A percentile compares a stretch with the other conserved stretches of the same genome.
Conservation (phyloP, 2,888 invertebrate species). For the Hemaris fuciformis region DNA sequence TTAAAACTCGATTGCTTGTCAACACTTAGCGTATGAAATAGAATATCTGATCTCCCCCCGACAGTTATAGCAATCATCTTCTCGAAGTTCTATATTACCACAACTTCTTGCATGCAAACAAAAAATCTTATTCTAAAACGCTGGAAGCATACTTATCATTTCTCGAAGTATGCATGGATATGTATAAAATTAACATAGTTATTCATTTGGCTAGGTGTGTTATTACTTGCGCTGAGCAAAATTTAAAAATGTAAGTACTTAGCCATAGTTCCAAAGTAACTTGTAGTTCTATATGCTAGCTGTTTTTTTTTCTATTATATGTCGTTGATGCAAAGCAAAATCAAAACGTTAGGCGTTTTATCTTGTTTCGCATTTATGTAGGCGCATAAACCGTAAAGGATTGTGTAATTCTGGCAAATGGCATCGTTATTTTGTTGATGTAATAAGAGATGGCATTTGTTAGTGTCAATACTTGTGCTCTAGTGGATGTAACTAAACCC, state of each 20-base stretch:
- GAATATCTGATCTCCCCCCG: neutral
- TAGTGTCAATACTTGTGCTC: constrained; percentile 13
- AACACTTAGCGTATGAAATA: neutral
- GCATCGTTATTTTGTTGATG: neutral
- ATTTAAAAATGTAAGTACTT: constrained; percentile 73
- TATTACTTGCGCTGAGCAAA: constrained; percentile 76
- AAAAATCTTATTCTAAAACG: neutral
- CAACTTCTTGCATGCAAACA: neutral
- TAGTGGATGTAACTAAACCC: constrained; percentile 32
- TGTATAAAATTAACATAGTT: constrained; percentile 59
- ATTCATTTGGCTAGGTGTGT: constrained; percentile 77
- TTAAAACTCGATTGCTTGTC: neutral
- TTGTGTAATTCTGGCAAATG: constrained; percentile 10
- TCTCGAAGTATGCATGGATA: constrained; percentile 44
- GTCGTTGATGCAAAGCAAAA: neutral
- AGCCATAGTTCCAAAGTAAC: constrained; percentile 33
- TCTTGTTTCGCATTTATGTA: constrained; percentile 14
- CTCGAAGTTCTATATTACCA: neutral
- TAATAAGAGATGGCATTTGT: neutral
- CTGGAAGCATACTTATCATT: constrained; percentile 12
- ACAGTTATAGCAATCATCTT: neutral
- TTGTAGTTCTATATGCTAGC: constrained; percentile 24
- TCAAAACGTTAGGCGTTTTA: neutral
- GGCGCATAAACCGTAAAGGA: neutral
- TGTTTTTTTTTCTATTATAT: neutral